These are phyloP conservation scores for Poecilia gillii DNA, from an alignment of 2,797 vertebrate species.

Conservation along the genomic window DNA sequence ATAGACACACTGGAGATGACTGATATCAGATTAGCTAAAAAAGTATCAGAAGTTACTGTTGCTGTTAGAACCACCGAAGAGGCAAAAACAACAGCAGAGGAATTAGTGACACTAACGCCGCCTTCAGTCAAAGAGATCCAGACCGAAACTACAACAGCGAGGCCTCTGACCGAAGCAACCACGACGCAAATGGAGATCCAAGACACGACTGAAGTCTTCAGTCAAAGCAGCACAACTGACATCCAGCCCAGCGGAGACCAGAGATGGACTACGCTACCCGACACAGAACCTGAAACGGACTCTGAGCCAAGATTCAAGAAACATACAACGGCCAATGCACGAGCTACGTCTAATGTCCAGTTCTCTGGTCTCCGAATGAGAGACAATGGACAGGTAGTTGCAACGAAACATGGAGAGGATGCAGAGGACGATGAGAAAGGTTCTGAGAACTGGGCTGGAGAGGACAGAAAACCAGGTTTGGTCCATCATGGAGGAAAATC, in stretches of 20 bases:
- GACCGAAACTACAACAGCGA: conserved; percentile 1
- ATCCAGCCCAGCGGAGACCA: not conserved
- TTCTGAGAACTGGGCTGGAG: not conserved
- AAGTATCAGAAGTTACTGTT: not conserved
- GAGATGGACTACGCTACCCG: not conserved
- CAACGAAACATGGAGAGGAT: too few species aligned
- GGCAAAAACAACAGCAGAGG: conserved; percentile 12
- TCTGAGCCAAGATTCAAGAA: not conserved
- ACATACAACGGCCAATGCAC: not conserved
- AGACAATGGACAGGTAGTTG: conserved; percentile 11
- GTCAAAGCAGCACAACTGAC: not conserved
- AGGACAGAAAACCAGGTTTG: not conserved
- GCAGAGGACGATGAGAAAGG: not conserved
- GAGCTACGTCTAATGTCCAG: not conserved
- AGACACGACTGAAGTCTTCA: conserved; percentile 12
- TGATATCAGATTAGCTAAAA: conserved; percentile 21
- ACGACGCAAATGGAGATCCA: conserved; percentile 4
- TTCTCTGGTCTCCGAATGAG: conserved; percentile 54
- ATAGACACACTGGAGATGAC: not conserved
- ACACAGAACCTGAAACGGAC: not conserved
- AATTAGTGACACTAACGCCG: not conserved
- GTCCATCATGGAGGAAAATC: not conserved
- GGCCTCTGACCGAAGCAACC: not conserved
- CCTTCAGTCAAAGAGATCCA: not conserved
- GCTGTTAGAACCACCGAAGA: conserved; percentile 11